Percentiles rank a stretch among this genome's conserved stretches.
phyloP scores from a whole-genome alignment of 2,888 invertebrate genomes.

The Cosmia trapezina region DNA sequence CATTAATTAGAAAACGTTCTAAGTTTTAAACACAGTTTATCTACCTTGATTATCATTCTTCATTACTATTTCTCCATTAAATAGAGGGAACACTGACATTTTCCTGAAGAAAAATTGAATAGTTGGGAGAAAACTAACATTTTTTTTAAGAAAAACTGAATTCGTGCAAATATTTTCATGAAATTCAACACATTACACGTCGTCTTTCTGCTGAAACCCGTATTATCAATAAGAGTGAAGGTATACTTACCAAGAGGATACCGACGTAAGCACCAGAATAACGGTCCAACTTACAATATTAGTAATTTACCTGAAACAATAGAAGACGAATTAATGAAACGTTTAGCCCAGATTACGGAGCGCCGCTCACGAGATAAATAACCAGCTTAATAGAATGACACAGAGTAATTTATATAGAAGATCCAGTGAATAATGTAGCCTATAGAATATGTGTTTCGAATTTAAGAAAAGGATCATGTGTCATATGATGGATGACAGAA shows the following conservation, averaged over 20 bases:
- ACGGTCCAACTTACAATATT: slow-evolving; percentile 47
- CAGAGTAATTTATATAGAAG: not conserved
- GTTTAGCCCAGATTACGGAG: slow-evolving; percentile 59
- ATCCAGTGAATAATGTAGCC: not conserved
- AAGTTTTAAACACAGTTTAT: slow-evolving; percentile 5
- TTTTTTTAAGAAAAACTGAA: no score
- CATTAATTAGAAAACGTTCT: slow-evolving; percentile 8
- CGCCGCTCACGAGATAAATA: slow-evolving; percentile 50
- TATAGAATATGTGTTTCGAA: not conserved
- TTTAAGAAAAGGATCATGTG: not conserved
- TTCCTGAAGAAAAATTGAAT: not conserved
- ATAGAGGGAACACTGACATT: not conserved
- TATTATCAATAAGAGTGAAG: not conserved
- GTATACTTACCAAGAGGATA: slow-evolving; percentile 25
- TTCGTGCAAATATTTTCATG: not conserved
- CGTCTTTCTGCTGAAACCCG: not conserved
- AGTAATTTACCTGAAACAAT: slow-evolving; percentile 65
- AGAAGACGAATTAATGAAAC: slow-evolving; percentile 62
- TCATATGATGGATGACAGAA: rapidly evolving
- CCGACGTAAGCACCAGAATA: slow-evolving; percentile 11
- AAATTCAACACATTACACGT: not conserved
- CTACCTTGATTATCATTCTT: not conserved
- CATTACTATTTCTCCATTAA: not conserved
- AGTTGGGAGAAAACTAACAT: no score
- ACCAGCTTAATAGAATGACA: slow-evolving; percentile 43